phyloP scores from a whole-genome alignment of 2,113 vertebrate genomes.

The Rhinolophus ferrumequinum region DNA sequence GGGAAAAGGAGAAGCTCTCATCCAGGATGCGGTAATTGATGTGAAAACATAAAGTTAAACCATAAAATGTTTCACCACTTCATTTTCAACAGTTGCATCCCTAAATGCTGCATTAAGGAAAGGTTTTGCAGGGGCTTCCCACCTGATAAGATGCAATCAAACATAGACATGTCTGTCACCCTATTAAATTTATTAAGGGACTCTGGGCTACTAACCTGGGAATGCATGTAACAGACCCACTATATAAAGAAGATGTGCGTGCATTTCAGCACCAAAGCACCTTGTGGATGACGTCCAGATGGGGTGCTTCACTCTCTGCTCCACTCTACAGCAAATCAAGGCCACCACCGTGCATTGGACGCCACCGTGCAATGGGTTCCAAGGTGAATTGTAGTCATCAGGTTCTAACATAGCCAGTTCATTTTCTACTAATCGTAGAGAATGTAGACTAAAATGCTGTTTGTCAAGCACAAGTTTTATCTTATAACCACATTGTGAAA shows the following conservation, averaged over 20 bases:
- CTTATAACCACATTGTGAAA: background rate
- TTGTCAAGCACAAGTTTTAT: background rate
- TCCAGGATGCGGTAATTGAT: background rate
- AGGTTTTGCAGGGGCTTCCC: background rate
- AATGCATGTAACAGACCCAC: accelerated
- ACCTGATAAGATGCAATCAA: background rate
- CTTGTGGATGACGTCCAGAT: background rate
- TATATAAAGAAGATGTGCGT: background rate
- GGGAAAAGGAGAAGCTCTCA: background rate
- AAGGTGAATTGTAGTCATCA: background rate
- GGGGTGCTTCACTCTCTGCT: background rate
- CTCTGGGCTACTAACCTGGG: background rate
- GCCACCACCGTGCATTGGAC: accelerated
- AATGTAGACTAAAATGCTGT: background rate
- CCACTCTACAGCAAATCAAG: background rate
- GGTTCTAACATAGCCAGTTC: background rate
- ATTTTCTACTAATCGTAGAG: background rate
- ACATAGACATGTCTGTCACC: background rate
- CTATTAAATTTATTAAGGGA: background rate
- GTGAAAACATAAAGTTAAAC: background rate
- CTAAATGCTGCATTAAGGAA: background rate
- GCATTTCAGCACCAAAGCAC: background rate
- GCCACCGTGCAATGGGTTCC: background rate
- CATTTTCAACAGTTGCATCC: background rate
- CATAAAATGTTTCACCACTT: background rate